A percentile compares a stretch with the other conserved stretches of the same genome.
Evolutionary conservation across 2,113 vertebrate genomes (phyloP).

Genomic region (Coturnix japonica): DNA sequence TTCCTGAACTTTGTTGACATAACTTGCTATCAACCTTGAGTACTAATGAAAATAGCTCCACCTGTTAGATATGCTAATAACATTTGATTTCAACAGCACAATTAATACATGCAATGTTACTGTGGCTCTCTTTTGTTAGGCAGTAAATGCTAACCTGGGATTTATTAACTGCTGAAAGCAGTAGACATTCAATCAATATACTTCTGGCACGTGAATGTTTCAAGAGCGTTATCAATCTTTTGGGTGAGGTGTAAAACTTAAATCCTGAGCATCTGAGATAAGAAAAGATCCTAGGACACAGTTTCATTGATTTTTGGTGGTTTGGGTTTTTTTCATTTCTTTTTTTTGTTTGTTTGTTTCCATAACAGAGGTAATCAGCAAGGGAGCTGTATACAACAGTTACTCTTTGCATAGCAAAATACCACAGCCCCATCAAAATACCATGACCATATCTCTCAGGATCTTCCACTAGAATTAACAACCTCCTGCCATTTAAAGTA

Average conservation of each 20-base stretch:
- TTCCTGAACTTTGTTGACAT: constrained; percentile 48
- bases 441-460: fast-evolving
- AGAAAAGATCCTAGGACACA: neutral
- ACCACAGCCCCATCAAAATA: neutral
- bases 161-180: constrained; percentile 63
- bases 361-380: neutral
- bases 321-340: neutral
- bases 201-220: constrained; percentile 26
- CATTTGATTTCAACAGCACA: constrained; percentile 51
- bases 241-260: neutral
- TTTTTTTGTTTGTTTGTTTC: neutral
- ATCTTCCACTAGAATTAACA: neutral
- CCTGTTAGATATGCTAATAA: neutral
- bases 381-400: neutral
- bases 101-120: constrained; percentile 55
- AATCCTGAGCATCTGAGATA: neutral
- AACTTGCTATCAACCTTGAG: constrained; percentile 8
- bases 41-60: constrained; percentile 40
- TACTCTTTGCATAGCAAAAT: neutral
- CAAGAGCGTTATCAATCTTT: constrained; percentile 19
- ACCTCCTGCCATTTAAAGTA: neutral
- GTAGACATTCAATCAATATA: constrained; percentile 38
- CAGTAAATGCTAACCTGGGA: constrained; percentile 48
- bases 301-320: neutral
- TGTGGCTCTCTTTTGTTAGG: constrained; percentile 6